Conservation (phyloP, 2,113 vertebrate genomes). For the Neoarius graeffei region DNA sequence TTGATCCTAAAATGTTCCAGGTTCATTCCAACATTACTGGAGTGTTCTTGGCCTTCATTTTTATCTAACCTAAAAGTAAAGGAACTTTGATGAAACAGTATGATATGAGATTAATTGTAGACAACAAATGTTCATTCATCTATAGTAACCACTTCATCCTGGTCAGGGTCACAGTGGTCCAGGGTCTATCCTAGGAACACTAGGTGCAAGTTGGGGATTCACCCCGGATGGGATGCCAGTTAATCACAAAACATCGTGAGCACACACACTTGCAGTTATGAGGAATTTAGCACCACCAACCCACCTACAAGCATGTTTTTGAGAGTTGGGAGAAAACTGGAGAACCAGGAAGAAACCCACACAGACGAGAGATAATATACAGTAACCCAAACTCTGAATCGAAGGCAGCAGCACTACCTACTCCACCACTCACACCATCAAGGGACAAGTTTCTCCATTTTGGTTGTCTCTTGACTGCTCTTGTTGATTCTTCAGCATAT, state of each 20-base stretch:
- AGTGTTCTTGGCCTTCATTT: background rate
- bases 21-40: background rate
- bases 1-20: background rate
- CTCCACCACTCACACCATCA: background rate
- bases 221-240: background rate
- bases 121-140: background rate
- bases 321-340: background rate
- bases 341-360: background rate
- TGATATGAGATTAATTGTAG: background rate
- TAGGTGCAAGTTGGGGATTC: background rate
- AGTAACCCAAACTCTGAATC: background rate
- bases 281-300: background rate
- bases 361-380: background rate
- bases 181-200: background rate
- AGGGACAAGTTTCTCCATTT: background rate
- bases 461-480: no score
- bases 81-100: background rate
- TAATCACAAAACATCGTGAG: background rate
- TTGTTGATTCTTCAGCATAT: background rate
- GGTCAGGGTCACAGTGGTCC: background rate
- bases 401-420: background rate
- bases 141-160: background rate
- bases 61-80: background rate
- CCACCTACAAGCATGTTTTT: background rate
- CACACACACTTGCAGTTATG: background rate